Percentiles rank a stretch among this genome's conserved stretches.
phyloP scores from a whole-genome alignment of 2,888 invertebrate genomes.

The Heterodera filipjevi region DNA sequence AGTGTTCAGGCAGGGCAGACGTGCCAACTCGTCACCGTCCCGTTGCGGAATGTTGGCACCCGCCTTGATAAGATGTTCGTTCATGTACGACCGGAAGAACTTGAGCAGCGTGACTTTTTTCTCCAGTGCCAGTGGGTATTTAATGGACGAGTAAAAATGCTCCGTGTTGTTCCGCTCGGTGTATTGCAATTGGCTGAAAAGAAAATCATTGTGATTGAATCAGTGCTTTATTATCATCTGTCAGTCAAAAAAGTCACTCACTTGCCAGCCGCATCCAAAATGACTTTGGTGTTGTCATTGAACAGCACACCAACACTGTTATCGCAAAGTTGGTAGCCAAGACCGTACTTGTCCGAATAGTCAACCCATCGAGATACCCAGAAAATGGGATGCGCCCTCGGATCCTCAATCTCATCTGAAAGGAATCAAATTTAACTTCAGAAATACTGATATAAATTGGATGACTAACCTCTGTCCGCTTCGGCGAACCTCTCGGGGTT shows the following conservation, averaged over 20 bases:
- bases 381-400: constrained; percentile 88
- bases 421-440: constrained; percentile 6
- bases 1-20: constrained; percentile 90
- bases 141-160: constrained; percentile 80
- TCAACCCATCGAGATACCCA: constrained; percentile 99
- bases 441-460: neutral
- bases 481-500: constrained; percentile 37
- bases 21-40: constrained; percentile 85
- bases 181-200: constrained; percentile 86
- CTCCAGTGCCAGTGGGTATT: constrained; percentile 77
- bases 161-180: constrained; percentile 88
- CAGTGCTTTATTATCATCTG: neutral
- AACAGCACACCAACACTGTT: constrained; percentile 94
- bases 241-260: constrained; percentile 69
- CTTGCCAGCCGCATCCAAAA: constrained; percentile 88
- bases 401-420: constrained; percentile 66
- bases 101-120: constrained; percentile 83
- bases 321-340: constrained; percentile 97
- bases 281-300: constrained; percentile 93
- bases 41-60: constrained; percentile 79
- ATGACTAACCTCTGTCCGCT: constrained; percentile 31
- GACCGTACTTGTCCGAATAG: constrained; percentile 98
- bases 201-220: neutral
- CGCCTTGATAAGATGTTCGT: constrained; percentile 80
- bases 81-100: constrained; percentile 97